phyloP scores from a whole-genome alignment of 2,888 invertebrate genomes.

The Drosophila basisetae region DNA sequence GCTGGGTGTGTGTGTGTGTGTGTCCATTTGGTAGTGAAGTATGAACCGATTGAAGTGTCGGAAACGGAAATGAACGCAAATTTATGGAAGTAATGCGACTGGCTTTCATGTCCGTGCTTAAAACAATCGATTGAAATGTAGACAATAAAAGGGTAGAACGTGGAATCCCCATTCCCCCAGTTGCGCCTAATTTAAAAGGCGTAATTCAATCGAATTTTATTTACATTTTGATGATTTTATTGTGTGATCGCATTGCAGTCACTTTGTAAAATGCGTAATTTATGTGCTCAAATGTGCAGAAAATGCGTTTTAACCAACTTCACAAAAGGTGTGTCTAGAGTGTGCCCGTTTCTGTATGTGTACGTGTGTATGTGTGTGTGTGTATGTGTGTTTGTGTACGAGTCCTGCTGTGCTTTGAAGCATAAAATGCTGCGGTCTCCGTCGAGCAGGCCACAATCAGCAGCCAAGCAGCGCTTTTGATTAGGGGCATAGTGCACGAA shows the following conservation, averaged over 20 bases:
- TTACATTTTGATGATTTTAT: conserved; percentile 55
- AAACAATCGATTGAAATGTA: conserved; percentile 52
- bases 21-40: conserved; percentile 24
- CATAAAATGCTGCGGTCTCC: conserved; percentile 71
- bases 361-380: conserved; percentile 1
- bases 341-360: neutral
- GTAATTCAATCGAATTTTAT: conserved; percentile 64
- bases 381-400: conserved; percentile 15
- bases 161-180: neutral
- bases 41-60: conserved; percentile 66
- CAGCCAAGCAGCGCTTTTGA: conserved; percentile 55
- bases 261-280: conserved; percentile 62
- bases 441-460: conserved; percentile 34
- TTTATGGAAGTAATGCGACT: conserved; percentile 77
- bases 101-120: conserved; percentile 46
- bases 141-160: neutral
- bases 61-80: conserved; percentile 76
- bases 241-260: conserved; percentile 55
- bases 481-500: conserved; percentile 62
- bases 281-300: conserved; percentile 71
- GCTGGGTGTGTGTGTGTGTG: neutral
- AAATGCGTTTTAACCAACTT: conserved; percentile 72
- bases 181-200: conserved; percentile 47
- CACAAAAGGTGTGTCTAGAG: conserved; percentile 48
- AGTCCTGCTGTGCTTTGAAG: conserved; percentile 41